Conservation (phyloP, 2,797 vertebrate species). For the Hoplostethus mediterraneus region DNA sequence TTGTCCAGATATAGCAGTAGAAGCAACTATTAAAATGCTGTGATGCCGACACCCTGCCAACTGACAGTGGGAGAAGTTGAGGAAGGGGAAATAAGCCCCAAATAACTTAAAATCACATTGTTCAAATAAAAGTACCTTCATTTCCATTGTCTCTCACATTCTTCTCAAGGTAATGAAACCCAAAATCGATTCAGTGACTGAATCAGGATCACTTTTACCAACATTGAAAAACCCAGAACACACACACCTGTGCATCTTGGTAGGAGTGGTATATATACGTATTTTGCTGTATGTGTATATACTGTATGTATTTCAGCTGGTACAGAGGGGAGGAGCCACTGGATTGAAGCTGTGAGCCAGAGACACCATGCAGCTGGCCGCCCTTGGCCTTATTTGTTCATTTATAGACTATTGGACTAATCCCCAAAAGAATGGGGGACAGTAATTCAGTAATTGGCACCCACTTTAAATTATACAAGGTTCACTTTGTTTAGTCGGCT, state of each 20-base stretch:
- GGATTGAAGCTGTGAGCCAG: no score
- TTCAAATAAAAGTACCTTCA: no score
- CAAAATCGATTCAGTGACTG: no score
- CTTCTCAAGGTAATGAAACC: no score
- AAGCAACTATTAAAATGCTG: not conserved
- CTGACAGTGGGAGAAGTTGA: no score
- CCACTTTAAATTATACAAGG: slow-evolving; percentile 3
- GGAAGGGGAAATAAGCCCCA: not conserved
- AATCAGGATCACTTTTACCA: no score
- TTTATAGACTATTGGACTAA: slow-evolving; percentile 18
- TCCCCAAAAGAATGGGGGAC: not conserved
- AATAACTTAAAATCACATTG: not conserved
- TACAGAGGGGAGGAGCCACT: slow-evolving; percentile 4
- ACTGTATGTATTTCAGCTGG: slow-evolving; percentile 17
- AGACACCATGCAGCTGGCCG: no score
- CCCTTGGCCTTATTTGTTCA: slow-evolving; percentile 13
- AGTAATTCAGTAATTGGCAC: not conserved
- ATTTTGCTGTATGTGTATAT: not conserved
- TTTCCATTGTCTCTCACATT: no score
- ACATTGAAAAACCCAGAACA: no score
- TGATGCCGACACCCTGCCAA: not conserved
- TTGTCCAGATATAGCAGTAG: not conserved
- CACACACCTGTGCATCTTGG: no score
- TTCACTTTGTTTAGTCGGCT: no score
- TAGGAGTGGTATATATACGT: no score